Evolutionary conservation across 2,113 vertebrate genomes (phyloP), one percentile per base, ranked within the genome.

Genomic region (Pycnonotus jocosus): DNA sequence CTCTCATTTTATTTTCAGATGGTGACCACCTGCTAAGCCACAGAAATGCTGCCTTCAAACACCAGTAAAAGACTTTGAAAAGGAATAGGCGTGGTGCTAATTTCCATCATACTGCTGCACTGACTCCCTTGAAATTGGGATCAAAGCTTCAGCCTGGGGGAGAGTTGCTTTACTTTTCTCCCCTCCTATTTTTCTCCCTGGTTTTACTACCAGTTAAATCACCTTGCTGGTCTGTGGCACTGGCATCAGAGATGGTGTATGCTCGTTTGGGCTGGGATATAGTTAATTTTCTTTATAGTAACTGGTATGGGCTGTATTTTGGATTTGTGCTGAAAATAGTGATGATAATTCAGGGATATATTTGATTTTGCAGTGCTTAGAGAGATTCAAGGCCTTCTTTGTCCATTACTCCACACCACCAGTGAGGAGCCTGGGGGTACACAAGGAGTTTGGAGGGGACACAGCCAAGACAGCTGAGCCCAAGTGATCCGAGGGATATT

Each of bases 1-100:
- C 76, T 58, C 48, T 87, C 64, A 62, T 91, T 80, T 80, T 96
- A 86, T 96, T 97, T 96, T 96, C 90, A 83, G 61, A 73, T 83
- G 72, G 81, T 74, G 74, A 64, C 90, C 77, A 80, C 95, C 90
- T 92, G 88, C 90, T 92, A 81, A 87, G 88, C 56, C 64, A 53
- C 48, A 69, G 54, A 93, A 96, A 89, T 24, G 33, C 51, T 88
- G 80, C 88, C 85, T 96, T 95, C 81, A 90, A 90, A 94, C 40
- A 86, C 6, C 69, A 81, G 51, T 2, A 10, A 82, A 85, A 90
- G 50, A 54, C 58, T 85, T 87, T 47, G 35, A 62, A 88, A 94
- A 81, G 65, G 77, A 85, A 60, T 0, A 9, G 37, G 71, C 42
- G 28, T 81, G 68, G 50, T 33, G 87, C 65, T 88, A 48, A 91